phyloP scores from a whole-genome alignment of 2,888 invertebrate species.

The Candidula unifasciata region DNA sequence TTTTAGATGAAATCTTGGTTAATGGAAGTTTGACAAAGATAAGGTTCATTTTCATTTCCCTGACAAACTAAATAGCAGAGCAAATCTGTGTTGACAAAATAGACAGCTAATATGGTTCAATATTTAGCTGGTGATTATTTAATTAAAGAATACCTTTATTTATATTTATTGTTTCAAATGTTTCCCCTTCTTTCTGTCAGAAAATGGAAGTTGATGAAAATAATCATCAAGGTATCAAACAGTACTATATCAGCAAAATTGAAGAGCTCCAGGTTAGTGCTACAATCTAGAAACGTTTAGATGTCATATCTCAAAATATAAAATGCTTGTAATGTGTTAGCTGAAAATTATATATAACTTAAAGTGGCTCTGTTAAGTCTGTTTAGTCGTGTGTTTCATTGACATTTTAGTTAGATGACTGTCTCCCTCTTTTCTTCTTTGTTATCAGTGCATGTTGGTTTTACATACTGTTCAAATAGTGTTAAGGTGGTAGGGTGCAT shows the following conservation, averaged over 20 bases:
- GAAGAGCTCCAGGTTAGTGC: conserved; percentile 90
- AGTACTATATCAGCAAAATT: conserved; percentile 98
- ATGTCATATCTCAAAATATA: not conserved
- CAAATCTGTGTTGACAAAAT: too few species aligned
- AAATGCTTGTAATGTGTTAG: not conserved
- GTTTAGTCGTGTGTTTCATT: too few species aligned
- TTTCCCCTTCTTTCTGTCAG: conserved; percentile 41
- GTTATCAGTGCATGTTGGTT: not conserved
- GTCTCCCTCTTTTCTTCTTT: not conserved
- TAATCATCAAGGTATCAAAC: conserved; percentile 84
- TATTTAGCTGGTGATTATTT: too few species aligned
- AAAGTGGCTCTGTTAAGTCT: too few species aligned
- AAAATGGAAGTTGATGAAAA: conserved; percentile 77
- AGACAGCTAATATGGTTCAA: too few species aligned
- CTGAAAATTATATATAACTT: too few species aligned
- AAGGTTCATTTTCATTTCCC: too few species aligned
- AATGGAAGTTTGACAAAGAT: too few species aligned
- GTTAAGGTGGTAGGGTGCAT: not conserved
- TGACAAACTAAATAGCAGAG: too few species aligned
- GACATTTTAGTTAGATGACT: too few species aligned
- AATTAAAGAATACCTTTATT: too few species aligned
- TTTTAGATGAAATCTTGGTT: too few species aligned
- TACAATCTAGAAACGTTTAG: not conserved
- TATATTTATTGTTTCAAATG: not conserved
- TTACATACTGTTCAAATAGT: not conserved